Percentiles rank a stretch among this genome's conserved stretches.
These are phyloP conservation scores for Protaetia brevitarsis DNA, from an alignment of 1,140 invertebrate genomes.

Conservation along the genomic window DNA sequence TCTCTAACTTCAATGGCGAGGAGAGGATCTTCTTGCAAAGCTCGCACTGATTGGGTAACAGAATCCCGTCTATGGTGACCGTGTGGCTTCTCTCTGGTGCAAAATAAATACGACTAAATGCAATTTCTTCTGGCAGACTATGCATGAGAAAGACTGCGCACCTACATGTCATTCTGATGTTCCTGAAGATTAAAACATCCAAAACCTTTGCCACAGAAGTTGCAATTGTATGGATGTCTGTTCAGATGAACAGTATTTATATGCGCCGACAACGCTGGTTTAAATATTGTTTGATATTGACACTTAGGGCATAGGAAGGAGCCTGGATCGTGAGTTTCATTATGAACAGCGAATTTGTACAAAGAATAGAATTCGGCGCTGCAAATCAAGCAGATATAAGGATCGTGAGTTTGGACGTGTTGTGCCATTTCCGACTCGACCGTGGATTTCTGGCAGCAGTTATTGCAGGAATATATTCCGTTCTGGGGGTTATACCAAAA, in stretches of 20 bases:
- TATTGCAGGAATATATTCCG: conserved; percentile 35
- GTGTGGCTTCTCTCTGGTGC: too few relatives aligned
- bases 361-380: conserved; percentile 9
- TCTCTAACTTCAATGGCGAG: conserved; percentile 30
- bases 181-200: conserved; percentile 43
- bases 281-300: conserved; percentile 30
- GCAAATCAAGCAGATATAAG: conserved; percentile 33
- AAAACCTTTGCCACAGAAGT: conserved; percentile 53
- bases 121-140: conserved; percentile 36
- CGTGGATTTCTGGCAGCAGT: too few relatives aligned
- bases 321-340: background rate
- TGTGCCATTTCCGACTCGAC: too few relatives aligned
- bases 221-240: conserved; percentile 50
- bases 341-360: background rate
- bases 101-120: conserved; percentile 37
- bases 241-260: too few relatives aligned
- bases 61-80: conserved; percentile 37
- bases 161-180: conserved; percentile 64
- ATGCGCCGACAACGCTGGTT: conserved; percentile 34
- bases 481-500: conserved; percentile 32
- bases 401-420: too few relatives aligned
- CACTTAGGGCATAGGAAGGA: conserved; percentile 33
- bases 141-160: conserved; percentile 60
- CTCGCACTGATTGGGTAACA: conserved; percentile 37
- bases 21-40: conserved; percentile 35